Evolutionary conservation across 2,888 invertebrate species (phyloP).

Genomic region (Drosophila vallismaia): DNA sequence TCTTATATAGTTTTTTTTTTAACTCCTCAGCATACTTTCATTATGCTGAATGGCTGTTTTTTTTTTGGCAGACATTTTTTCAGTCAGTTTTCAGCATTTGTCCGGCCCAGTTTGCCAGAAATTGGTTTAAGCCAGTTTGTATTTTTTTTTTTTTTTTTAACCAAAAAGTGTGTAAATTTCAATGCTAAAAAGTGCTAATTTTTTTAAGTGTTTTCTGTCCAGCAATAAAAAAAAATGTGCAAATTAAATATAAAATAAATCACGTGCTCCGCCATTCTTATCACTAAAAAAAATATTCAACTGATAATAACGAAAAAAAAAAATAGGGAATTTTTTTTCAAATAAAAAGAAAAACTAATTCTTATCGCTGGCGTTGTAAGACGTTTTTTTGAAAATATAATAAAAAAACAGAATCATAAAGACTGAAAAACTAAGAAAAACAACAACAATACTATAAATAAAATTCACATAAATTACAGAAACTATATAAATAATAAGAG

Average conservation of each 20-base stretch:
- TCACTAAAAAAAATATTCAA: neutral
- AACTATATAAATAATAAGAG: slow-evolving; percentile 4
- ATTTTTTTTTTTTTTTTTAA: neutral
- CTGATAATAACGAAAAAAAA: slow-evolving; percentile 12
- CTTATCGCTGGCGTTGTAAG: slow-evolving; percentile 19
- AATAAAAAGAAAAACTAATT: no score
- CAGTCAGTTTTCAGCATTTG: slow-evolving; percentile 22
- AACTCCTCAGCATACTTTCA: neutral
- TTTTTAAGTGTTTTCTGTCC: neutral
- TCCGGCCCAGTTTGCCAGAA: slow-evolving; percentile 30
- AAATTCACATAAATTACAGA: slow-evolving; percentile 28
- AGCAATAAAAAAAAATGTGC: neutral
- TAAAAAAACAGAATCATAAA: slow-evolving; percentile 32
- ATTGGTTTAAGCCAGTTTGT: slow-evolving; percentile 37
- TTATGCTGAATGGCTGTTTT: slow-evolving; percentile 16
- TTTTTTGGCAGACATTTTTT: slow-evolving; percentile 17
- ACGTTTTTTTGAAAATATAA: slow-evolving; percentile 5
- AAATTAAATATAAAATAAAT: slow-evolving; percentile 12
- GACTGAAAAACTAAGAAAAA: slow-evolving; percentile 7
- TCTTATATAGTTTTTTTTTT: neutral
- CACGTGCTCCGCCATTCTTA: slow-evolving; percentile 22
- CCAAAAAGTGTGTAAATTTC: slow-evolving; percentile 1
- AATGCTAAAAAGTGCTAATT: slow-evolving; percentile 17
- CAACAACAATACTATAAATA: slow-evolving; percentile 23
- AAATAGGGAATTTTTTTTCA: neutral